Percentiles rank a stretch among this genome's conserved stretches.
Conservation (phyloP, 1,140 invertebrate genomes). For the Kradibia gibbosae region DNA sequence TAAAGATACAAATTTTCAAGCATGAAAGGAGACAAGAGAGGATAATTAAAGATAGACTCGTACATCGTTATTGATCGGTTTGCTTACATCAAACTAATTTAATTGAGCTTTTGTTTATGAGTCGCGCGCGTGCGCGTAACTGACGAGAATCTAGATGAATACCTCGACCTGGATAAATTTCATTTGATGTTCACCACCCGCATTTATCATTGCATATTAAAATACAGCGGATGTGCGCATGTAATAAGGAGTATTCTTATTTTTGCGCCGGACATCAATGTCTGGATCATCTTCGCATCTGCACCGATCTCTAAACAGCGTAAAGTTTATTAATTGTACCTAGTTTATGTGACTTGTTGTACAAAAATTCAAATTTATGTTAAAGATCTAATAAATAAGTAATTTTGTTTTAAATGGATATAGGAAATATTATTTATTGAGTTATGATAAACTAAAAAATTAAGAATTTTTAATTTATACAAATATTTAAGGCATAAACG, state of each 20-base stretch:
- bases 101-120: constrained; percentile 18
- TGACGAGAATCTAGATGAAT: background rate
- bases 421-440: background rate
- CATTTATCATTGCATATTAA: background rate
- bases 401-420: background rate
- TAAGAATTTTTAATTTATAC: background rate
- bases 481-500: background rate
- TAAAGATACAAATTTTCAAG: background rate
- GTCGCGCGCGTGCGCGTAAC: background rate
- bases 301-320: too few species aligned
- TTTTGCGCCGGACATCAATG: background rate
- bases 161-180: background rate
- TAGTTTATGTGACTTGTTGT: background rate
- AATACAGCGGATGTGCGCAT: background rate
- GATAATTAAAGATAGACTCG: background rate
- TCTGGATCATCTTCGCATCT: background rate
- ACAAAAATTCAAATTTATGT: too few species aligned
- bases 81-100: constrained; percentile 14
- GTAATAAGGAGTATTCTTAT: background rate
- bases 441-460: background rate
- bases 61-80: constrained; percentile 27
- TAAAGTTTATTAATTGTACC: background rate
- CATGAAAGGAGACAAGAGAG: too few species aligned
- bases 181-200: background rate
- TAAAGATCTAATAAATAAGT: too few species aligned